Evolutionary conservation across 2,113 vertebrate species (phyloP).

Genomic region (Coturnix japonica): DNA sequence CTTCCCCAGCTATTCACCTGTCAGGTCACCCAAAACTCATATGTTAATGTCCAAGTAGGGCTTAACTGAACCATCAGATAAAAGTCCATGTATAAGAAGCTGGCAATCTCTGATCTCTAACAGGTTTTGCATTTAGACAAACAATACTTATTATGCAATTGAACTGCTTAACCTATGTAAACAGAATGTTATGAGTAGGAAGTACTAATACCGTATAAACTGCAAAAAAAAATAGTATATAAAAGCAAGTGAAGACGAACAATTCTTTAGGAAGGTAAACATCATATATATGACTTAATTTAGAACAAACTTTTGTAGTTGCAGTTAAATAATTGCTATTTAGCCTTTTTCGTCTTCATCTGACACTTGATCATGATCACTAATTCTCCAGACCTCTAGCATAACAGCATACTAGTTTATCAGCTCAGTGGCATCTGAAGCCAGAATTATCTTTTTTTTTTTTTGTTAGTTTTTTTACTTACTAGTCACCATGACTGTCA

Average conservation of each 20-base stretch:
- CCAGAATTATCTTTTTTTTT: background rate
- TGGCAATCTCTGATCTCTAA: background rate
- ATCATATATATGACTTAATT: background rate
- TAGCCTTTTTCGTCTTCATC: background rate
- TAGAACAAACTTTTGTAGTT: background rate
- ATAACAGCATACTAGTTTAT: background rate
- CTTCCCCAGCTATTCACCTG: fast-evolving
- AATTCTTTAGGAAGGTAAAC: background rate
- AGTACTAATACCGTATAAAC: background rate
- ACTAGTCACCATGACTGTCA: background rate
- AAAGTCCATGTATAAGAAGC: background rate
- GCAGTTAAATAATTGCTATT: background rate
- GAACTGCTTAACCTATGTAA: background rate
- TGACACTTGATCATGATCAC: background rate
- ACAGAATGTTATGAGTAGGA: background rate
- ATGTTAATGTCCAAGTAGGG: background rate
- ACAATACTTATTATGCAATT: background rate
- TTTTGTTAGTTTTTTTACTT: background rate
- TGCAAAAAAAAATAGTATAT: background rate
- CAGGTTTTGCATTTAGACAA: background rate
- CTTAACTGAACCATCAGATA: background rate
- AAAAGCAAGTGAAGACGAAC: background rate
- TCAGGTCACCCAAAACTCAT: background rate
- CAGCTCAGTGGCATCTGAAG: background rate
- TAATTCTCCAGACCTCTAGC: background rate